Evolutionary conservation across 1,140 invertebrate species (phyloP), one percentile per base, ranked within the genome.

Genomic region (Gonatopus flavifemur): DNA sequence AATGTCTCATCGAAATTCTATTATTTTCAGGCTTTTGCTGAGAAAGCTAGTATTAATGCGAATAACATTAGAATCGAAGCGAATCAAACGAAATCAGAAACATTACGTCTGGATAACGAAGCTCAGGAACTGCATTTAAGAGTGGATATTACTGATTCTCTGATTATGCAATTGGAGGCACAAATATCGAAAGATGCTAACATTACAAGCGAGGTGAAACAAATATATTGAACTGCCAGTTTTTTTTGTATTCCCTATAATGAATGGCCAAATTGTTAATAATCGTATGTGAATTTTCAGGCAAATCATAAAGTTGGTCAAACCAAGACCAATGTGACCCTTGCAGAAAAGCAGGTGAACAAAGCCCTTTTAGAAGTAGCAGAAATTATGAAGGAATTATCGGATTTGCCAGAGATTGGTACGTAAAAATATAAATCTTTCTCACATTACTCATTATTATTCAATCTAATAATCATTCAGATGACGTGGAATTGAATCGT

Each of bases 281-380:
- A 30, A 41, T 33, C 3, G 28, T 32, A 40, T 48, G 10, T 41
- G 16, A 50, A 49, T 66, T 59, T 64, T 51, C 59, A 86, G 81
- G 85, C 85, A 2, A 80, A 86, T 57, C 79, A 82, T 56, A 81
- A 92, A 83, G 93, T 96, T 12, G 91, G 91, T 25, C 85, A 92
- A 80, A 92, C 93, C 1, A 92, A 92, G 69, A 89, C 84, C 13
- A 88, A 88, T 50, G 89, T 93, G 0, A 76, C 82, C 35, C 83
- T 89, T 57, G 90, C 91, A 0, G 84, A 86, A 28, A 84, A 87
- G 49, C 88, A 90, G 78, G 91, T 96, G 0, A 78, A 85, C 8
- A 88, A 91, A 65, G 89, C 93, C 7, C 72, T 94, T 16, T 79
- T 82, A 7, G 87, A 91, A 40, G 83, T 97, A 3, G 82, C 88